Base-by-base conservation (phyloP, 2,888 invertebrate genomes). In the Orthosia incerta region DNA sequence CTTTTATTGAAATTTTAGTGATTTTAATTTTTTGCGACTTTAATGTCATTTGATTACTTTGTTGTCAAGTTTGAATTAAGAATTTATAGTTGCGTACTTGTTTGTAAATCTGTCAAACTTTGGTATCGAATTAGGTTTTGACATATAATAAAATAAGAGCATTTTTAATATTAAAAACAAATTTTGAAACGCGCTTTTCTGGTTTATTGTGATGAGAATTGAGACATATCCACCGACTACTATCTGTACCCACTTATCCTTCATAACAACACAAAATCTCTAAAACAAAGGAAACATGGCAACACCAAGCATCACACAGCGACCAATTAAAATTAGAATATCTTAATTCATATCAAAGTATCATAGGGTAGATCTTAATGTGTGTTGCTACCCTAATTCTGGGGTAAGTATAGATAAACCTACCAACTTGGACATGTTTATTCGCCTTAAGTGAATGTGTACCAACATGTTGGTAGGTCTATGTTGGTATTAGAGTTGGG, bases 301-400 rank as follows among this genome's bases (percentile, higher is more conserved):
- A 89, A 88, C 90, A 90, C 87, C 73, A 80, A 80, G 67, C 87
- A 85, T 87, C 85, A 83, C 83, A 51, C 83, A 71, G 82, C 87
- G 62, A 83, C 89, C 96, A 95, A 95, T 96, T 96, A 96, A 95
- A 97, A 97, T 97, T 97, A 97, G 97, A 97, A 97, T 97, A 97
- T 97, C 97, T 97, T 97, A 97, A 97, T 97, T 97, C 97, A 97
- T 97, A 97, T 97, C 97, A 92, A 94, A 94, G 93, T 95, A 95
- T 96, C 96, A 39, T 39, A 89, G 95, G 95, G 95, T 94, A 96
- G 95, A 96, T 96, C 96, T 96, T 95, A 95, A 96, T 95, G 95
- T 91, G 93, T 93, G 94, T 91, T 91, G 69, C 91, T 95, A 94
- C 95, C 95, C 95, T 95, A 96, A 96, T 96, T 95, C 93, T 89